phyloP scores from a whole-genome alignment of 1,140 invertebrate species.

The Anadara kagoshimensis region DNA sequence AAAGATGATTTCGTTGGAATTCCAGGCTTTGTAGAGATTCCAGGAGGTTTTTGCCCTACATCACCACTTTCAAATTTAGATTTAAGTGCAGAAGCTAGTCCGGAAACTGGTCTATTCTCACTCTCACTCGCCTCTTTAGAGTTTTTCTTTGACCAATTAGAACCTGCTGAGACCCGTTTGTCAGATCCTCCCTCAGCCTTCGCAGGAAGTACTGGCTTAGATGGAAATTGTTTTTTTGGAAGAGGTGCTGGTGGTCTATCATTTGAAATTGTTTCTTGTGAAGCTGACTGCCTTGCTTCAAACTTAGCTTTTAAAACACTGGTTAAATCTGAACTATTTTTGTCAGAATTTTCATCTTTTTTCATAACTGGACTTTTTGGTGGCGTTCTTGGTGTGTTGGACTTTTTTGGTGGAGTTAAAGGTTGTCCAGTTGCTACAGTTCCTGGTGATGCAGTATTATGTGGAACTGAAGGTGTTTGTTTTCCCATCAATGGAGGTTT shows the following conservation, averaged over 20 bases:
- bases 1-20: constrained; percentile 4
- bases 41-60: constrained; percentile 13
- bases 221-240: constrained; percentile 2
- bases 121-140: not conserved
- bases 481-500: too few species aligned
- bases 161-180: not conserved
- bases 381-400: not conserved
- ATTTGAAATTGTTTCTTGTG: not conserved
- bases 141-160: too few species aligned
- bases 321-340: not conserved
- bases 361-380: not conserved
- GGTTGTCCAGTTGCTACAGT: not conserved
- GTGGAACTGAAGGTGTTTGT: not conserved
- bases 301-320: not conserved
- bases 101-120: not conserved
- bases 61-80: constrained; percentile 39
- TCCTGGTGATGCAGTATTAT: not conserved
- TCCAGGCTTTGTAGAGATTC: not conserved
- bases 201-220: not conserved
- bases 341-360: not conserved
- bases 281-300: not conserved
- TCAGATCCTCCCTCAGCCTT: not conserved
- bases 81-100: constrained; percentile 20
- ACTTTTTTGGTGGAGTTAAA: not conserved
- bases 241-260: constrained; percentile 3